Evolutionary conservation across 1,140 invertebrate genomes (phyloP).

Genomic region (Drosophila mauritiana): DNA sequence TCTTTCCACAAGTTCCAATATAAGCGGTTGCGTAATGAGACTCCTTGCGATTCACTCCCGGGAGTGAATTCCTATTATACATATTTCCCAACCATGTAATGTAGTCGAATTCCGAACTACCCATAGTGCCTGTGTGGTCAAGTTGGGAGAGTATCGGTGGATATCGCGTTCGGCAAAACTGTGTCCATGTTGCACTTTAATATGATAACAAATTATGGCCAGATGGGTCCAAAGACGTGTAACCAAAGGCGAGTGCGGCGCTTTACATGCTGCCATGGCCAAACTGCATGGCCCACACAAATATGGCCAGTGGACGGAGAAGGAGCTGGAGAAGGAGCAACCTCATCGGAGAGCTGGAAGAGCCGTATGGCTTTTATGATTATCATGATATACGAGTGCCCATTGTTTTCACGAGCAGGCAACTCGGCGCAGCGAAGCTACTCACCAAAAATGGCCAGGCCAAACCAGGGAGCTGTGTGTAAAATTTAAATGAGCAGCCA

Average conservation of each 20-base stretch:
- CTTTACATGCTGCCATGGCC: constrained; percentile 63
- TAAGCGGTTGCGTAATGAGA: constrained; percentile 21
- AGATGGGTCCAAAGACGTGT: constrained; percentile 43
- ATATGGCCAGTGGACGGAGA: constrained; percentile 45
- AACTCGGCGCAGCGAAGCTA: constrained; percentile 32
- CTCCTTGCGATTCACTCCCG: constrained; percentile 7
- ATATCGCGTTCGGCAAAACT: constrained; percentile 52
- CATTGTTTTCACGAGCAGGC: constrained; percentile 74
- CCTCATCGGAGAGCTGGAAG: constrained; percentile 31
- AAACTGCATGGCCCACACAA: constrained; percentile 45
- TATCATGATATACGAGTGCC: constrained; percentile 81
- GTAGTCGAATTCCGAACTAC: neutral
- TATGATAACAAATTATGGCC: constrained; percentile 82
- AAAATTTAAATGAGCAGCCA: constrained; percentile 80
- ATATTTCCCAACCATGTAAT: constrained; percentile 18
- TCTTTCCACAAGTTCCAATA: constrained; percentile 14
- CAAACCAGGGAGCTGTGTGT: constrained; percentile 61
- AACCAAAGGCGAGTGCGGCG: constrained; percentile 68
- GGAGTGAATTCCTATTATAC: constrained; percentile 24
- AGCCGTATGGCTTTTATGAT: constrained; percentile 64
- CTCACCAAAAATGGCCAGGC: constrained; percentile 74
- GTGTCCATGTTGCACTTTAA: constrained; percentile 74
- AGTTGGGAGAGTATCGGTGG: constrained; percentile 56
- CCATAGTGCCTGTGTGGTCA: constrained; percentile 53
- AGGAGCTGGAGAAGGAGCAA: constrained; percentile 35